Base-by-base conservation (phyloP, 2,113 vertebrate genomes). In the Psophia crepitans region DNA sequence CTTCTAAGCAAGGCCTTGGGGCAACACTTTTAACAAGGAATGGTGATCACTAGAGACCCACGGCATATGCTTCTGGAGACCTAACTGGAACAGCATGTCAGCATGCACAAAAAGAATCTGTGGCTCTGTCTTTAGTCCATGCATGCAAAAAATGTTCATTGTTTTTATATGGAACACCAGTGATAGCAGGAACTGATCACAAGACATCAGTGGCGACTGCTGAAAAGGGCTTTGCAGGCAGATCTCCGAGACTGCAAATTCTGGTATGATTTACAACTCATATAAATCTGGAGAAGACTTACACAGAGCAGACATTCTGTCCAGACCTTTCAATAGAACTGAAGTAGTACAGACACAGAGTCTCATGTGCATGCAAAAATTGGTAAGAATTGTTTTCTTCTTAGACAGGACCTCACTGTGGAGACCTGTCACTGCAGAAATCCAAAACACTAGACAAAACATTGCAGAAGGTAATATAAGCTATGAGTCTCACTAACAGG, bases 1-100 rank as follows among this genome's bases (percentile, higher is more conserved):
- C 94, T 94, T 96, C 95, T 94, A 96, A 97, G 95, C 77, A 82
- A 96, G 93, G 93, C 96, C 95, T 96, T 97, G 95, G 91, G 95
- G 95, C 94, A 89, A 96, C 89, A 93, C 94, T 97, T 97, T 95
- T 94, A 96, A 96, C 95, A 93, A 84, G 77, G 87, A 96, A 32
- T 68, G 84, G 87, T 93, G 96, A 97, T 96, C 94, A 95, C 93
- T 94, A 91, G 96, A 96, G 96, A 96, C 95, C 87, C 66, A 71
- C 84, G 77, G 89, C 95, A 91, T 96, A 89, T 82, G 89, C 81
- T 95, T 94, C 94, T 79, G 74, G 94, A 94, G 70, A 87, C 89
- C 95, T 94, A 66, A 82, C 84, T 96, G 93, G 74, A 97, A 89
- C 89, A 94, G 89, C 77, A 75, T 91, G 94, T 91, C 84, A 96